Conservation (phyloP, 2,113 vertebrate genomes). For the Pelobates fuscus region DNA sequence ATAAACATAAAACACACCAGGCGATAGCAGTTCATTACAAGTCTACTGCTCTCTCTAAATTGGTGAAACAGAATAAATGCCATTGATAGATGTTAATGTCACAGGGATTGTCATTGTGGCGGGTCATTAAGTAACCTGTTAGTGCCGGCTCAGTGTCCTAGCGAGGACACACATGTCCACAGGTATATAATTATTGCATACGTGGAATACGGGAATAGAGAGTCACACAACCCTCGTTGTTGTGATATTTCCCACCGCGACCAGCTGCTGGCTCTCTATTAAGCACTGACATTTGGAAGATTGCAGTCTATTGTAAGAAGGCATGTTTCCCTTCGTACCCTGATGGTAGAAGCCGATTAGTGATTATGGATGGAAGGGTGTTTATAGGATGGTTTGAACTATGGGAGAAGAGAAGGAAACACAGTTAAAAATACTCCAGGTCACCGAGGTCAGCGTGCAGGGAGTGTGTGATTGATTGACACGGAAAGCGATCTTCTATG, state of each 20-base stretch:
- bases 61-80: background rate
- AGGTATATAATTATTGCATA: constrained; percentile 23
- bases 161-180: constrained; percentile 7
- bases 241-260: background rate
- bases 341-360: background rate
- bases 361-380: constrained; percentile 2
- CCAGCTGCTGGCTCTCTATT: constrained; percentile 28
- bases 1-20: background rate
- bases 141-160: background rate
- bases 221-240: background rate
- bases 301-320: constrained; percentile 37
- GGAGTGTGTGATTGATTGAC: background rate
- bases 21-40: background rate
- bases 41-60: background rate
- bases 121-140: constrained; percentile 20
- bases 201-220: constrained; percentile 14
- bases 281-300: constrained; percentile 34
- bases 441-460: constrained; percentile 24
- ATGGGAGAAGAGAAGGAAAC: background rate
- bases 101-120: background rate
- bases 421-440: constrained; percentile 30
- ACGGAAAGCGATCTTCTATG: background rate
- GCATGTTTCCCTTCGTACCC: background rate
- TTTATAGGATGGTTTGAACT: constrained; percentile 15
- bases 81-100: constrained; percentile 31